Conservation (phyloP, 2,888 invertebrate genomes). For the Phasia obesa region DNA sequence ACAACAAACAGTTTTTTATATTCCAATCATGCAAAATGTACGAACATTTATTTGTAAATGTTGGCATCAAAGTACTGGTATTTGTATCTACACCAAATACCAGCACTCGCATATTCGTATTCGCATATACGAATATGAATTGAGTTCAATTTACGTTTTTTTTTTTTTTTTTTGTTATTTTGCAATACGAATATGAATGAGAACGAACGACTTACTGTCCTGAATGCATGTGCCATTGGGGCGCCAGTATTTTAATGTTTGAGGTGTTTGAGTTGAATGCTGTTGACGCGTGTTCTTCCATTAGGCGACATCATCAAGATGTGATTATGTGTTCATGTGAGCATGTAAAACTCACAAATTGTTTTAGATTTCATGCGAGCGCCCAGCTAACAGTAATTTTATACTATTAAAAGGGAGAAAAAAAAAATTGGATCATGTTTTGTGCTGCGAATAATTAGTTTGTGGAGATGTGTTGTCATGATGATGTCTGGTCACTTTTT, state of each 20-base stretch:
- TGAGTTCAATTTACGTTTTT: conserved; percentile 55
- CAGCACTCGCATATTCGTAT: background rate
- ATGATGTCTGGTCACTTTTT: background rate
- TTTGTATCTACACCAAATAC: background rate
- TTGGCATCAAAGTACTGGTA: background rate
- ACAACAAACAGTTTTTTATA: conserved; percentile 35
- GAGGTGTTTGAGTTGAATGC: conserved; percentile 71
- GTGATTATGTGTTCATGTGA: conserved; percentile 61
- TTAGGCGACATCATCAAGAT: conserved; percentile 67
- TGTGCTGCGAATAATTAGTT: conserved; percentile 25
- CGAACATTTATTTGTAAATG: conserved; percentile 36
- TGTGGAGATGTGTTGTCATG: conserved; percentile 3
- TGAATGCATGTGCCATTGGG: conserved; percentile 52
- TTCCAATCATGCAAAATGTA: conserved; percentile 25
- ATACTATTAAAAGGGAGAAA: background rate
- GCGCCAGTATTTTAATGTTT: conserved; percentile 68
- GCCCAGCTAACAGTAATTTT: background rate
- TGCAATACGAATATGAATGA: conserved; percentile 34
- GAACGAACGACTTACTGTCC: conserved; percentile 33
- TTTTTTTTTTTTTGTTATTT: background rate
- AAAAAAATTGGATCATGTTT: background rate
- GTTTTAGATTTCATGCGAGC: conserved; percentile 51
- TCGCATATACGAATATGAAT: conserved; percentile 42
- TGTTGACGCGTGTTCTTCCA: conserved; percentile 70
- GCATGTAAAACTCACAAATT: conserved; percentile 62